Base-by-base conservation (phyloP, 2,113 vertebrate species). In the Euleptes europaea region DNA sequence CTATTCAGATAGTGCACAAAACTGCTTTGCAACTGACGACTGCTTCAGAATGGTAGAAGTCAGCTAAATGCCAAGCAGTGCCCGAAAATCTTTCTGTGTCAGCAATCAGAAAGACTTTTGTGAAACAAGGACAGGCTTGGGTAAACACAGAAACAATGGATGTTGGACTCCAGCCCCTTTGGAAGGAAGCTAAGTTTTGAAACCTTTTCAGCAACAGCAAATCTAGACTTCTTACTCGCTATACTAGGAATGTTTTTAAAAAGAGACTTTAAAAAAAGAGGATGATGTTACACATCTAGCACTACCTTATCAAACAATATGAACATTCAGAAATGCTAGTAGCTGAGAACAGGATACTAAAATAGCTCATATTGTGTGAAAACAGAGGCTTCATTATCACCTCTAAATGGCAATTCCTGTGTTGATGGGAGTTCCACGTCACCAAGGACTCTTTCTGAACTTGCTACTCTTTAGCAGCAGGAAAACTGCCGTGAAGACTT, bases 331-430 rank as follows among this genome's bases (percentile, higher is more conserved):
- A 91, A 3, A 76, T 69, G 73, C 87, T 88, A 91, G 5, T 28
- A 86, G 11, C 23, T 89, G 49, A 88, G 73, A 80, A 89, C 84
- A 88, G 72, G 91, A 69, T 31, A 77, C 13, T 63, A 72, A 92
- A 93, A 89, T 69, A 69, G 63, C 5, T 77, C 67, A 51, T 10
- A 8, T 9, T 88, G 1, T 86, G 89, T 93, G 66, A 86, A 93
- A 94, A 40, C 2, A 3, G 82, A 78, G 8, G 67, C 65, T 93
- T 94, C 78, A 44, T 88, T 88, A 51, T 90, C 57, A 85, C 19
- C 5, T 90, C 72, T 84, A 86, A 92, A 89, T 84, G 84, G 38
- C 49, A 93, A 88, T 87, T 89, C 2, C 17, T 87, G 31, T n/a
- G 2, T 88, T 88, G 78, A 67, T 1, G 8, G 14, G 86, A 86